phyloP scores from a whole-genome alignment of 1,140 invertebrate species.

The Lordiphosa collinella region DNA sequence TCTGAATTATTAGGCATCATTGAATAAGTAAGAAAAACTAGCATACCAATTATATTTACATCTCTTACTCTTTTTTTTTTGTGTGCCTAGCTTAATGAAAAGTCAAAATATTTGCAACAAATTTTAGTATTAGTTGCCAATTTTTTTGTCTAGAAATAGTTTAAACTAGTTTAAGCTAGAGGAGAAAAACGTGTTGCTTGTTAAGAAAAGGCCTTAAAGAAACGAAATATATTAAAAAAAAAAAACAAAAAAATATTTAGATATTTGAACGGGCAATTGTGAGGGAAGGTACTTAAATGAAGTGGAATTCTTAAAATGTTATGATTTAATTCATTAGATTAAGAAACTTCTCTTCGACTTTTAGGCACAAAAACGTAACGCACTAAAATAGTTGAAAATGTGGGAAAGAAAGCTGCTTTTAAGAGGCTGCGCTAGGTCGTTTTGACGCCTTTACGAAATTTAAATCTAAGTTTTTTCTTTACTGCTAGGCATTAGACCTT shows the following conservation, averaged over 20 bases:
- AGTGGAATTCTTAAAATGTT: no score
- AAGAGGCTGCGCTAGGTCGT: no score
- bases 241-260: not conserved
- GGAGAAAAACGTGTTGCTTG: slow-evolving; percentile 35
- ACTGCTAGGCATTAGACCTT: no score
- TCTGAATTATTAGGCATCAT: slow-evolving; percentile 5
- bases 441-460: no score
- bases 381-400: no score
- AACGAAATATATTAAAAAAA: slow-evolving; percentile 15
- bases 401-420: no score
- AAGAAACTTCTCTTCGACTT: no score
- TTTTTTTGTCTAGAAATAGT: slow-evolving; percentile 8
- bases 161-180: slow-evolving; percentile 19
- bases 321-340: no score
- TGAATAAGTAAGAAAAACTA: slow-evolving; percentile 12
- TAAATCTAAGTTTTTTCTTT: no score
- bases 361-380: no score
- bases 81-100: slow-evolving; percentile 16
- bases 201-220: slow-evolving; percentile 30
- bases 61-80: slow-evolving; percentile 11
- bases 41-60: slow-evolving; percentile 16
- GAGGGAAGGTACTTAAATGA: not conserved
- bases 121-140: slow-evolving; percentile 6
- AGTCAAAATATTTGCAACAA: slow-evolving; percentile 15
- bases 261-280: not conserved